phyloP scores from a whole-genome alignment of 2,888 invertebrate species.

The Sclerodermus sp. region DNA sequence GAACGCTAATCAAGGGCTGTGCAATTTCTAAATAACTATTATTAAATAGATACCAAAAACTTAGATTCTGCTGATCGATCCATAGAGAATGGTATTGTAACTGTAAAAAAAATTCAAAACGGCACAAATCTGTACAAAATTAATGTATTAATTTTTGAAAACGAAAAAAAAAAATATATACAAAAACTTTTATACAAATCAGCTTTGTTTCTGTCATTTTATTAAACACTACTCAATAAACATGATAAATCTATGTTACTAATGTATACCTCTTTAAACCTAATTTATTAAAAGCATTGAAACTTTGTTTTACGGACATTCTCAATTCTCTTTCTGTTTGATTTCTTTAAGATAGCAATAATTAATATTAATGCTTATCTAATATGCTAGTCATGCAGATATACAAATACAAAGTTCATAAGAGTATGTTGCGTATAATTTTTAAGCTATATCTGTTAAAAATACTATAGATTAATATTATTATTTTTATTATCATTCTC shows the following conservation, averaged over 20 bases:
- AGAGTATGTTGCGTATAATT: slow-evolving; percentile 35
- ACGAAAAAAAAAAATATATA: slow-evolving; percentile 12
- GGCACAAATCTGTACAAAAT: no score
- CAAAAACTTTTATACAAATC: slow-evolving; percentile 26
- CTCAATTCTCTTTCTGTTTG: slow-evolving; percentile 25
- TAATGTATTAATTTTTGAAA: no score
- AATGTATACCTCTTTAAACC: slow-evolving; percentile 36
- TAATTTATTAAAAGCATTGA: slow-evolving; percentile 39
- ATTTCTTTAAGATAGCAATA: slow-evolving; percentile 33
- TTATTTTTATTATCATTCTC: slow-evolving; percentile 30
- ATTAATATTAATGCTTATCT: slow-evolving; percentile 37
- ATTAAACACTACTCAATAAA: slow-evolving; percentile 20
- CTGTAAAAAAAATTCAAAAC: no score
- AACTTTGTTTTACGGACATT: slow-evolving; percentile 26
- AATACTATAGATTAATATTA: slow-evolving; percentile 39
- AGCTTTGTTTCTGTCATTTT: slow-evolving; percentile 28
- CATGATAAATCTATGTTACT: slow-evolving; percentile 26
- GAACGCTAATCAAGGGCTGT: slow-evolving; percentile 26
- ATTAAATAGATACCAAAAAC: no score
- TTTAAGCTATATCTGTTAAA: slow-evolving; percentile 39
- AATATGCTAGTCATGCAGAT: slow-evolving; percentile 53
- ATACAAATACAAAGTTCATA: slow-evolving; percentile 43
- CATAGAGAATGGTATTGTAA: no score
- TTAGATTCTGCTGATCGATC: no score
- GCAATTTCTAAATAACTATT: slow-evolving; percentile 12